Evolutionary conservation across 2,888 invertebrate genomes (phyloP), one percentile per base, ranked within the genome.

Genomic region (Sabatieria punctata): DNA sequence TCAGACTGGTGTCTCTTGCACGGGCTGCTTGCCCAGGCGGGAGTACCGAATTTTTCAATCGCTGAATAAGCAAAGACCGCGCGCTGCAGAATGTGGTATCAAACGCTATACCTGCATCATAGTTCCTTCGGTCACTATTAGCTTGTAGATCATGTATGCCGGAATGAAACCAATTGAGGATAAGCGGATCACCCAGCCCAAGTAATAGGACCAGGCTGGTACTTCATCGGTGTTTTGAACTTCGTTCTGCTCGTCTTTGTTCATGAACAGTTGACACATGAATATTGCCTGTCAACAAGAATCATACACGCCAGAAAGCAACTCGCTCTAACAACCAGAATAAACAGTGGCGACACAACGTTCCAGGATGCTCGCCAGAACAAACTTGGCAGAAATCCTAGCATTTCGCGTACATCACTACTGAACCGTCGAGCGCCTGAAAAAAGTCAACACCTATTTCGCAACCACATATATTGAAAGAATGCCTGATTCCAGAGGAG

Each of bases 351-450:
- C 0, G 89, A 89, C 2, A 82, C 77, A 61, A 84, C 86, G 56
- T 80, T 78, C 93, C 95, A 95, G 68, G 91, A 93, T 24, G 58
- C 46, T 18, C 61, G 48, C 62, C 62, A 62, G 46, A 59, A 60
- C 40, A 67, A 25, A 64, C 25, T 91, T 85, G 95, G 93, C 0
- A 80, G 74, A 65, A 86, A 86, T 25, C 93, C 91, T 51, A 93
- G 81, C 93, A 95, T 95, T 61, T 85, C 84, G 49, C n/a, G n/a
- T 56, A 93, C 88, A 63, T 93, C 89, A 52, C 81, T 80, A 58
- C 85, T 83, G 67, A 93, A 89, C 46, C 88, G 74, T 59, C 86
- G 79, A n/a, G n/a, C n/a, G n/a, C n/a, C n/a, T n/a, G n/a, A n/a
- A n/a, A n/a, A n/a, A n/a, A n/a, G n/a, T n/a, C n/a, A n/a, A n/a